Evolutionary conservation across 2,113 vertebrate species (phyloP).

Genomic region (Psophia crepitans): DNA sequence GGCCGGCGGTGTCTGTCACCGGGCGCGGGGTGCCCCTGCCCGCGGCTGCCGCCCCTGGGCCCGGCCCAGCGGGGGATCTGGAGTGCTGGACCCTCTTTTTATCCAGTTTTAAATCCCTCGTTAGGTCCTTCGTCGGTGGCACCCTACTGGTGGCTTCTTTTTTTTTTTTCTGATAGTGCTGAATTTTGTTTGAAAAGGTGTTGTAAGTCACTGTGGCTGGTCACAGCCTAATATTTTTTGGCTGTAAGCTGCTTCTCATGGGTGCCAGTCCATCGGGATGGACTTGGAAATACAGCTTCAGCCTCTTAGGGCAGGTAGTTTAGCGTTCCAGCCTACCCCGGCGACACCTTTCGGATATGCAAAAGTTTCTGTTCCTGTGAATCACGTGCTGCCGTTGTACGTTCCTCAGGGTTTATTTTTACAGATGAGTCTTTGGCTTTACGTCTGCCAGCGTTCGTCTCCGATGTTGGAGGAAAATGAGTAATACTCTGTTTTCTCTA

Average conservation of each 20-base stretch:
- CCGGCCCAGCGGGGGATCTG: not conserved
- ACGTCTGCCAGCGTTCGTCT: not conserved
- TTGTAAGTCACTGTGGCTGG: not conserved
- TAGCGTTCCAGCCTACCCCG: not conserved
- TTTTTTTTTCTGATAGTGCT: not conserved
- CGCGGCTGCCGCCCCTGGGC: not conserved
- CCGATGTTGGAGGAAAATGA: not conserved
- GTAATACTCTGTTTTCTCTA: not conserved
- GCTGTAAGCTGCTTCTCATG: fast-evolving
- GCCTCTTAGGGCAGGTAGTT: not conserved
- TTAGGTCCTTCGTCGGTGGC: not conserved
- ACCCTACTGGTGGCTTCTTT: not conserved
- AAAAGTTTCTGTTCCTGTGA: not conserved
- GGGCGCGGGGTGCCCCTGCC: not conserved
- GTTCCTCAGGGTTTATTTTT: not conserved
- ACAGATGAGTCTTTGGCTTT: not conserved
- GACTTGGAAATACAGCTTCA: not conserved
- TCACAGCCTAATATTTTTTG: not conserved
- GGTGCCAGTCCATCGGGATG: not conserved
- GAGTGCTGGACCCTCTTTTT: fast-evolving
- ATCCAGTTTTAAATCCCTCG: fast-evolving
- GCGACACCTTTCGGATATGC: not conserved
- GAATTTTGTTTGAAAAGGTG: not conserved
- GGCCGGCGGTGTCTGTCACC: not conserved
- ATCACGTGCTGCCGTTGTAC: not conserved